A percentile compares a stretch with the other conserved stretches of the same genome.
Evolutionary conservation across 2,888 invertebrate species (phyloP).

Genomic region (Idaea straminata): DNA sequence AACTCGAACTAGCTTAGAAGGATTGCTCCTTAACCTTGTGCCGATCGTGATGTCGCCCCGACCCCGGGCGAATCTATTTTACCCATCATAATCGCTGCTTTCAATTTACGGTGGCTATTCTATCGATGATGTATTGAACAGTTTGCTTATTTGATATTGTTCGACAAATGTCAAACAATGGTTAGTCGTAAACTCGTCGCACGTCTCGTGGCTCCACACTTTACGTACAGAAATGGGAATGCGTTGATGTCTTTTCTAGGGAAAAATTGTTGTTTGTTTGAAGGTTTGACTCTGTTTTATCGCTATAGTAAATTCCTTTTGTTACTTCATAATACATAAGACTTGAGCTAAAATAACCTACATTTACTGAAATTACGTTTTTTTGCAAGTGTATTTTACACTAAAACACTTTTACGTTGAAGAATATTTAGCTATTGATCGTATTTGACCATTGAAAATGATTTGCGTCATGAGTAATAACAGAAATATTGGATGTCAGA

Average conservation of each 20-base stretch:
- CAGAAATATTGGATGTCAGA: not conserved
- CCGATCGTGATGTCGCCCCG: slow-evolving; percentile 73
- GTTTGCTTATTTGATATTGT: slow-evolving; percentile 24
- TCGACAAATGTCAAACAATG: slow-evolving; percentile 11
- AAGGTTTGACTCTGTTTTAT: not conserved
- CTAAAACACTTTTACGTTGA: not conserved
- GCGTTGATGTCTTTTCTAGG: slow-evolving; percentile 12
- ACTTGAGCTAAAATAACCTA: not conserved
- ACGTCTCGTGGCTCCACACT: slow-evolving; percentile 1
- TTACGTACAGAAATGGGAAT: slow-evolving; percentile 3
- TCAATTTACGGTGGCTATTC: slow-evolving; percentile 74
- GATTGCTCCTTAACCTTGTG: slow-evolving; percentile 71
- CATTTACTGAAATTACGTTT: not conserved
- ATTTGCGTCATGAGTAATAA: not conserved
- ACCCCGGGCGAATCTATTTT: slow-evolving; percentile 71
- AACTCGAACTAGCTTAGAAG: slow-evolving; percentile 63
- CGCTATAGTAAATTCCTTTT: not conserved
- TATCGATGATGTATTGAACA: slow-evolving; percentile 56
- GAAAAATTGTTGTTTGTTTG: not conserved
- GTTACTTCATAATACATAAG: not conserved
- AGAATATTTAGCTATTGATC: not conserved
- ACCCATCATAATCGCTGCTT: slow-evolving; percentile 75
- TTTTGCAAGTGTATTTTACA: not conserved
- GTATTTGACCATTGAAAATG: not conserved
- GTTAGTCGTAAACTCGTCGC: not conserved